Conservation (phyloP, 2,888 invertebrate species). For the Eurois occulta region DNA sequence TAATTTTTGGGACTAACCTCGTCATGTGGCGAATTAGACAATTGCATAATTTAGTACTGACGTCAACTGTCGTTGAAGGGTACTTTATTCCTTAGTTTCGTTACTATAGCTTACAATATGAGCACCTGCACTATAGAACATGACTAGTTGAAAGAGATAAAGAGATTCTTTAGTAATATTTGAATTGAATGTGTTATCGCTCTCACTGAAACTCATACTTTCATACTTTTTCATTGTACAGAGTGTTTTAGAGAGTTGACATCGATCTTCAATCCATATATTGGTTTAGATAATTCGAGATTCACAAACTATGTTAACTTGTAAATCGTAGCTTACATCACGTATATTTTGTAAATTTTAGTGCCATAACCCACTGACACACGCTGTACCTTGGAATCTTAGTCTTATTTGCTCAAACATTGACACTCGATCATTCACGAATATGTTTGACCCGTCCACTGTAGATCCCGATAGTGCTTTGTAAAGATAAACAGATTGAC, state of each 20-base stretch:
- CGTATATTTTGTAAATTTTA: slow-evolving; percentile 75
- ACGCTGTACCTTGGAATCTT: slow-evolving; percentile 71
- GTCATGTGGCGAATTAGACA: slow-evolving; percentile 7
- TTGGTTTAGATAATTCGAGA: slow-evolving; percentile 50
- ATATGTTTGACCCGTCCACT: slow-evolving; percentile 82
- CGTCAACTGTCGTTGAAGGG: slow-evolving; percentile 38
- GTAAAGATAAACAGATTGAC: slow-evolving; percentile 69
- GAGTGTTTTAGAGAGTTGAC: slow-evolving; percentile 53
- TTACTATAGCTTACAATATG: slow-evolving; percentile 49
- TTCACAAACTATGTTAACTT: slow-evolving; percentile 62
- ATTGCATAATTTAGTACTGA: slow-evolving; percentile 7
- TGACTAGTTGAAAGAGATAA: slow-evolving; percentile 36
- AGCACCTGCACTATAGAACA: slow-evolving; percentile 44
- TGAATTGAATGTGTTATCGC: slow-evolving; percentile 52
- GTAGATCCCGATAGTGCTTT: slow-evolving; percentile 76
- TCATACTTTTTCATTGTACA: slow-evolving; percentile 48
- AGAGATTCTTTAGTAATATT: slow-evolving; percentile 53
- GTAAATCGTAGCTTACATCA: slow-evolving; percentile 65
- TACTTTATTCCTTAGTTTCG: slow-evolving; percentile 41
- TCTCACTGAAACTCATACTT: slow-evolving; percentile 43
- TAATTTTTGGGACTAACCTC: slow-evolving; percentile 7
- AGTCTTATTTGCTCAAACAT: slow-evolving; percentile 80
- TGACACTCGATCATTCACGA: slow-evolving; percentile 64
- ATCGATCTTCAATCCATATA: slow-evolving; percentile 52
- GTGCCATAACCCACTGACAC: slow-evolving; percentile 81